Base-by-base conservation (phyloP, 2,888 invertebrate genomes). In the Drosophila mimetica region DNA sequence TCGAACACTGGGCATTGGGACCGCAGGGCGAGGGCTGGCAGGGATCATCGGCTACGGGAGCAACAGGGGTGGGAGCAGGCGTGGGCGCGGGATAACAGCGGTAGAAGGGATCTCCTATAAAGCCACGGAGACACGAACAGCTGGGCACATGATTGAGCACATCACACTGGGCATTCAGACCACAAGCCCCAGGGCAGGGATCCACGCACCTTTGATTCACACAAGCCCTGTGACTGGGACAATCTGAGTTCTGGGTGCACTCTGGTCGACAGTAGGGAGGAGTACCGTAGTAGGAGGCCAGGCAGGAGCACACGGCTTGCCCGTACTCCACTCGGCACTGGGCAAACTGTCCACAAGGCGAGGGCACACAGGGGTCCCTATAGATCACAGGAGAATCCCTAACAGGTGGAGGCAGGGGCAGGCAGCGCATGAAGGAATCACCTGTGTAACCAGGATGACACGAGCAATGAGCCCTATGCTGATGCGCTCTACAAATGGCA, bases 101-200 rank as follows among this genome's bases (percentile, higher is more conserved):
- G 51, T 93, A 93, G 86, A 94, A 95, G 69, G 95, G 94, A 92
- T 95, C 95, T 69, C 95, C 95, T 28, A 94, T 93, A 91, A 93
- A 94, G 71, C 94, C 94, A 78, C 93, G 93, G 36, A 94, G 93
- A 86, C 95, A 95, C 67, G 93, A 94, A 83, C 95, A 95, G 90
- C 94, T 94, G 8, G 95, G 95, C 22, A 95, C 93, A 82, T 96
- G 95, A 80, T 95, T 95, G 48, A 94, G 93, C 6, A 95, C 95
- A 78, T 94, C 94, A 83, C 96, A 96, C 50, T 94, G 90, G n/a
- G 96, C 95, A 85, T 93, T 94, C 48, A 93, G 89, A 34, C 95
- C 95, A 90, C 96, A 96, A 6, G 95, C 94, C 64, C 94, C 94
- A 22, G 93, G 94, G 77, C 96, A 96, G 32, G 96, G 96, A 91